Evolutionary conservation across 2,888 invertebrate genomes (phyloP).

Genomic region (Drosophila picticornis): DNA sequence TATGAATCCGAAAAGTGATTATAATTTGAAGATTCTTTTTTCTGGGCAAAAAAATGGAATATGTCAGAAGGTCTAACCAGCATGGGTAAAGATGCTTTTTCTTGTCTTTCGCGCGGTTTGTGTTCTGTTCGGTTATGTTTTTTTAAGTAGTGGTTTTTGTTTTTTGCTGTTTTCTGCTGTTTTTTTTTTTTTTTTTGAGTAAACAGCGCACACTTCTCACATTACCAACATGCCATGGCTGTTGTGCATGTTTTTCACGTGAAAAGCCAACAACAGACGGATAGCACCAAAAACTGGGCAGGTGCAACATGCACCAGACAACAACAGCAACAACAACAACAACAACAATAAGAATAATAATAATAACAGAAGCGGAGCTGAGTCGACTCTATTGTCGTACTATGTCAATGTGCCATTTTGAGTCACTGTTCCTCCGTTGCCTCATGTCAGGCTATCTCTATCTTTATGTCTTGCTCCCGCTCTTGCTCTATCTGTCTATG

Average conservation of each 20-base stretch:
- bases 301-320: conserved; percentile 71
- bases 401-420: conserved; percentile 64
- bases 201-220: conserved; percentile 60
- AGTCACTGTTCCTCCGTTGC: conserved; percentile 24
- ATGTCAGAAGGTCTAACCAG: neutral
- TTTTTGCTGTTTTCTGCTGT: neutral
- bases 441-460: conserved; percentile 1
- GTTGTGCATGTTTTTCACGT: conserved; percentile 61
- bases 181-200: conserved; percentile 13
- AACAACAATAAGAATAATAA: neutral
- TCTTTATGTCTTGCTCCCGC: conserved; percentile 7
- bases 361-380: neutral
- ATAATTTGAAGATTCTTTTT: conserved; percentile 9
- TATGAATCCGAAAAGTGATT: neutral
- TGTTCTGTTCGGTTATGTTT: conserved; percentile 1
- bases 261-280: conserved; percentile 46
- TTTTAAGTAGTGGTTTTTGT: conserved; percentile 4
- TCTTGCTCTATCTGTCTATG: conserved; percentile 5
- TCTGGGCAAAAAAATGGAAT: conserved; percentile 6
- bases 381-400: conserved; percentile 32
- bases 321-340: conserved; percentile 21
- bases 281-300: conserved; percentile 52
- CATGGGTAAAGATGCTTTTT: conserved; percentile 13
- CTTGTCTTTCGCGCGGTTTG: conserved; percentile 4
- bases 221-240: conserved; percentile 51